Base-by-base conservation (phyloP, 2,888 invertebrate genomes). In the Lysandra coridon region DNA sequence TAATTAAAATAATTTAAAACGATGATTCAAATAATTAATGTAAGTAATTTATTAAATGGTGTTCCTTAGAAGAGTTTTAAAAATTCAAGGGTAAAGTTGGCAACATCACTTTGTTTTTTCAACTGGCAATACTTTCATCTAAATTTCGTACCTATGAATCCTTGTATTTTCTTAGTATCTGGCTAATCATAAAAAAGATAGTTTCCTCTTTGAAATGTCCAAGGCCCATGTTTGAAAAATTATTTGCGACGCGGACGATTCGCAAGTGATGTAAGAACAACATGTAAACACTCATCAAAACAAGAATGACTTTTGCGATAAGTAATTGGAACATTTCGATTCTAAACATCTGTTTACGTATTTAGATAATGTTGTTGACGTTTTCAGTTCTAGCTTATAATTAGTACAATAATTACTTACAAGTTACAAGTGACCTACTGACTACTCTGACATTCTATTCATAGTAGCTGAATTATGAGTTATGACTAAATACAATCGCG, bases 301-400 rank as follows among this genome's bases (percentile, higher is more conserved):
- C 84, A 91, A 80, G 83, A 74, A 23, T n/a, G 74, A 74, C 74
- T 30, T 74, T 74, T 10, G 74, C 12, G 74, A 74, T 74, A 74
- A 74, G n/a, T 78, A 79, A 80, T 33, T 53, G 53, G 62, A 53
- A 40, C 79, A 60, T 60, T 40, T 40, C n/a, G 79, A 80, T 79
- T 78, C 69, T 64, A 40, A 69, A 74, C 78, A 80, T 80, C 79
- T 79, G 74, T 40, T 80, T 78, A 40, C 73, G 73, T 79, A 76
- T 79, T 73, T 62, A 23, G 76, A 49, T 79, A 69, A 69, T 69
- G 12, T 69, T 69, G 33, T 69, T 69, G 69, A 69, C 69, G 69
- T 14, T 69, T 69, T 37, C 33, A 37, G 69, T 37, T 69, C 5
- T 37, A 69, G 23, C 69, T 37, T 69, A 33, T 69, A 69, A 69